phyloP scores from a whole-genome alignment of 2,113 vertebrate genomes.

The Salvator merianae region DNA sequence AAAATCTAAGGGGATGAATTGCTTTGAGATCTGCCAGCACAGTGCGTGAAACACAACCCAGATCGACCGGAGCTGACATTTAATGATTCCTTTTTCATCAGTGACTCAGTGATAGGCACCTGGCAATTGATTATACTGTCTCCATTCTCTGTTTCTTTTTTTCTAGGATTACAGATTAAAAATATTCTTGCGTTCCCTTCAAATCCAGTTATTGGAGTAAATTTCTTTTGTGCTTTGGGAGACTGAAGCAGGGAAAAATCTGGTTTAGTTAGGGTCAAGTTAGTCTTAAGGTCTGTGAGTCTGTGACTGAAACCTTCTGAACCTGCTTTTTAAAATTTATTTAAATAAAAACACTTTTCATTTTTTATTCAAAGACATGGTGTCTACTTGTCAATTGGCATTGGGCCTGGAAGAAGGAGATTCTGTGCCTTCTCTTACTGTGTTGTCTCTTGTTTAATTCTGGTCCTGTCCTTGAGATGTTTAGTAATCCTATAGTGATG shows the following conservation, averaged over 20 bases:
- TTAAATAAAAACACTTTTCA: not conserved
- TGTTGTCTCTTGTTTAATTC: not conserved
- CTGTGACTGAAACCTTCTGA: not conserved
- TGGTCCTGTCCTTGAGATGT: too few relatives aligned
- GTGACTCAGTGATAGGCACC: not conserved
- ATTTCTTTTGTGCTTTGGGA: not conserved
- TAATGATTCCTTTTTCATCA: not conserved
- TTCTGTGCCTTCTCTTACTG: not conserved
- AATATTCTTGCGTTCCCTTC: not conserved
- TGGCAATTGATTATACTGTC: not conserved
- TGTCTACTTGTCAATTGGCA: not conserved
- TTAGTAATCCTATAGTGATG: too few relatives aligned
- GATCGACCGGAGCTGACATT: not conserved
- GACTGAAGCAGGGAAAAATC: not conserved
- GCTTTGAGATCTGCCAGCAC: constrained; percentile 1
- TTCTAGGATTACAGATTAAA: not conserved
- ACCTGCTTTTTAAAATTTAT: not conserved
- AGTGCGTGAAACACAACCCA: not conserved
- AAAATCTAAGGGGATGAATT: constrained; percentile 2
- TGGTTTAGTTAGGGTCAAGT: not conserved
- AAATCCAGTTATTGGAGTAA: not conserved
- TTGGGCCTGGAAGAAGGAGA: too few relatives aligned
- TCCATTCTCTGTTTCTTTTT: not conserved
- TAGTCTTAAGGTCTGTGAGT: not conserved
- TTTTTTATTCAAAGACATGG: not conserved